Evolutionary conservation across 2,113 vertebrate genomes (phyloP), one percentile per base, ranked within the genome.

Genomic region (Cynocephalus volans): DNA sequence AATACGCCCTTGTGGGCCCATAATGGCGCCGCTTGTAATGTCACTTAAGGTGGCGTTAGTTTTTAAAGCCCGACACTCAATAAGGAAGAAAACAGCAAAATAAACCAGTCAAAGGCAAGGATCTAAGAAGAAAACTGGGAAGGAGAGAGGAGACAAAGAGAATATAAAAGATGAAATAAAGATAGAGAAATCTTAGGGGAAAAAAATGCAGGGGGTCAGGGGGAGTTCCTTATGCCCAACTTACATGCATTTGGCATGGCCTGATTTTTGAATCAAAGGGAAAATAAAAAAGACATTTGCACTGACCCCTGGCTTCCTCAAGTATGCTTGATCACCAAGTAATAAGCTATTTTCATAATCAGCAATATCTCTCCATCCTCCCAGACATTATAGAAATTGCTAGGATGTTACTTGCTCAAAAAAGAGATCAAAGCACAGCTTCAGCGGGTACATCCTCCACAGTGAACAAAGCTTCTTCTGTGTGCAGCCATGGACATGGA

Each of bases 351-450:
- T 76, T 95, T 85, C 50, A 33, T 58, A 48, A 65, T 15, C 54
- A 83, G n/a, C n/a, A 36, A 8, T 65, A 21, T 81, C 7, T 77
- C 45, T 79, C 60, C 17, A 26, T 60, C 50, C 52, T 82, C 96
- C 56, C 85, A 88, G 75, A 86, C 18, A 41, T 80, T 26, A 15
- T 1, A 31, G 36, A 31, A 82, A 90, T 21, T 70, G 50, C 56
- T 33, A 45, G 26, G 13, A 14, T 50, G 36, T 73, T 62, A 48
- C 0, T 0, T 64, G 10, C 45, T 83, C 50, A 31, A 83, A 21
- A 86, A 54, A 50, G 21, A 18, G 11, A 80, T 21, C 50, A n/a
- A 14, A 67, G 17, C 28, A 9, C 3, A 56, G n/a, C 13, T 73
- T 88, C 50, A 21, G 64, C 5, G 4, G 4, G 10, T 72, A 15